Conservation (phyloP, 1,140 invertebrate genomes). For the Lucilia cuprina region DNA sequence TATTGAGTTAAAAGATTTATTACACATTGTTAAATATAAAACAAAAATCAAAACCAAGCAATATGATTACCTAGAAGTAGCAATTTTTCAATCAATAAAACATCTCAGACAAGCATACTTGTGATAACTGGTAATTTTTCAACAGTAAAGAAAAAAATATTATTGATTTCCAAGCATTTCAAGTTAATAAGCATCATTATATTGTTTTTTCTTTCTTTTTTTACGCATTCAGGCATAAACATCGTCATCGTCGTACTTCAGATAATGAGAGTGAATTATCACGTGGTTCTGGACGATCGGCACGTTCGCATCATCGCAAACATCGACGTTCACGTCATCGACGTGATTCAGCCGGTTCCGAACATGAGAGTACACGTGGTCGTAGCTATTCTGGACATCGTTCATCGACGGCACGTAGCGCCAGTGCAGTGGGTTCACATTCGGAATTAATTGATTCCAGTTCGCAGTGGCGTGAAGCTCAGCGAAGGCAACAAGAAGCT, state of each 20-base stretch:
- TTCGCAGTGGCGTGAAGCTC: slow-evolving; percentile 85
- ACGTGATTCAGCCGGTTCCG: slow-evolving; percentile 64
- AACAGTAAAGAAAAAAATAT: background rate
- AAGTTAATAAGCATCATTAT: slow-evolving; percentile 39
- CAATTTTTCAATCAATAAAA: slow-evolving; percentile 15
- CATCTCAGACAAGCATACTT: background rate
- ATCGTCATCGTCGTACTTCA: slow-evolving; percentile 79
- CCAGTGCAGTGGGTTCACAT: slow-evolving; percentile 55
- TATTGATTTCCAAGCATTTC: background rate
- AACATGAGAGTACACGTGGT: slow-evolving; percentile 64
- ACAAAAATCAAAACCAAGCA: background rate
- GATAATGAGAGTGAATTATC: slow-evolving; percentile 90
- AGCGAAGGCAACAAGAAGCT: slow-evolving; percentile 73
- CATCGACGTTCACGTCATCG: slow-evolving; percentile 74
- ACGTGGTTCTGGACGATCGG: slow-evolving; percentile 78
- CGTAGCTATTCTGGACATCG: slow-evolving; percentile 64
- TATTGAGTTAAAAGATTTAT: slow-evolving; percentile 5
- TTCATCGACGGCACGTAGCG: slow-evolving; percentile 58
- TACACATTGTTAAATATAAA: background rate
- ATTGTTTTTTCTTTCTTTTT: background rate
- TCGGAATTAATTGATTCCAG: slow-evolving; percentile 83
- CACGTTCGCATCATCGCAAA: slow-evolving; percentile 67
- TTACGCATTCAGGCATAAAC: slow-evolving; percentile 68
- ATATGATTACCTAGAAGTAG: background rate
- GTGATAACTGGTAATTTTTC: background rate